These are phyloP conservation scores for Coreius guichenoti DNA, from an alignment of 2,797 vertebrate genomes.

Conservation along the genomic window DNA sequence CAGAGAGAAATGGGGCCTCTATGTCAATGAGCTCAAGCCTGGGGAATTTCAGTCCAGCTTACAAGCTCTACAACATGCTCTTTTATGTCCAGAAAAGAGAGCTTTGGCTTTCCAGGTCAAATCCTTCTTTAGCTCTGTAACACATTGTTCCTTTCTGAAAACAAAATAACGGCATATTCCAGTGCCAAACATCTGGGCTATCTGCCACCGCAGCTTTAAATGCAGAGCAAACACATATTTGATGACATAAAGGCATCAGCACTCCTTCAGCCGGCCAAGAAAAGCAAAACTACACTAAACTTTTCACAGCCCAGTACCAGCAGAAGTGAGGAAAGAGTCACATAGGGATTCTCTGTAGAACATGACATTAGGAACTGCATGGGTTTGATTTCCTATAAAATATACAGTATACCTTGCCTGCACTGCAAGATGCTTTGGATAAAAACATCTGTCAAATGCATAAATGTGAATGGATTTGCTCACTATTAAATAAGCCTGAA, in stretches of 20 bases:
- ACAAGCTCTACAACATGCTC: conserved; percentile 41
- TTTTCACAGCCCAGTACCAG: conserved; percentile 10
- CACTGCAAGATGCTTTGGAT: not conserved
- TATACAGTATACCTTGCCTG: not conserved
- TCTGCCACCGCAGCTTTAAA: conserved; percentile 16
- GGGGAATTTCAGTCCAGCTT: conserved; percentile 50
- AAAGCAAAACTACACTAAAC: conserved; percentile 7
- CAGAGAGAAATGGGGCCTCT: conserved; percentile 13
- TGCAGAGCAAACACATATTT: conserved; percentile 10
- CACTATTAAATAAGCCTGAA: conserved; percentile 87
- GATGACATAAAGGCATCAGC: conserved; percentile 35
- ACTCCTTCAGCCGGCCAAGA: conserved; percentile 30
- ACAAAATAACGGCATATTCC: conserved; percentile 22
- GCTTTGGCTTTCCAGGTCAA: conserved; percentile 49
- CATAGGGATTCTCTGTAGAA: not conserved
- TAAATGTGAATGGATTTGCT: conserved; percentile 57
- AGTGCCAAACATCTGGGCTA: conserved; percentile 46
- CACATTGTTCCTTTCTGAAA: conserved; percentile 30
- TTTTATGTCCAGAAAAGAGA: conserved; percentile 42
- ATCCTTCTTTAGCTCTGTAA: conserved; percentile 45
- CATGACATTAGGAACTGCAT: not conserved
- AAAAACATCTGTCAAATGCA: not conserved
- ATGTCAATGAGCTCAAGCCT: conserved; percentile 54
- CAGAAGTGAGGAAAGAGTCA: conserved; percentile 1
- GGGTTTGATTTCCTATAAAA: not conserved